Evolutionary conservation across 2,888 invertebrate genomes (phyloP).

Genomic region (Nephrotoma guestfalica): DNA sequence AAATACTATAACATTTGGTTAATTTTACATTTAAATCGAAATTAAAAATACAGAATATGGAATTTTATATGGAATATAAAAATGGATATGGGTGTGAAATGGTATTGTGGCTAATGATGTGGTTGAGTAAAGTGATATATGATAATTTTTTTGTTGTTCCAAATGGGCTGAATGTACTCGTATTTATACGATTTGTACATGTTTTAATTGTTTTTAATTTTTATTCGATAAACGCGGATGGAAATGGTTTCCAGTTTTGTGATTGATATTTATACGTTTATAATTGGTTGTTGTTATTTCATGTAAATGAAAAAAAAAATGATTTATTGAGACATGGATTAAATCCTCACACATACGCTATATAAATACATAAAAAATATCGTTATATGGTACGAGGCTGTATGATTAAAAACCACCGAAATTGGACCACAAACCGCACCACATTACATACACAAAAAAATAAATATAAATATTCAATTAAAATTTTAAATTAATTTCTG

Average conservation of each 20-base stretch:
- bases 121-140: background rate
- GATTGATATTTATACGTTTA: background rate
- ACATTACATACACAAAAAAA: background rate
- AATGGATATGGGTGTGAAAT: background rate
- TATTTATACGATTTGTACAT: background rate
- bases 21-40: background rate
- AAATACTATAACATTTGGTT: background rate
- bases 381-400: background rate
- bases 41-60: background rate
- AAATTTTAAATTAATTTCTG: background rate
- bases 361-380: background rate
- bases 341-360: background rate
- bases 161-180: background rate
- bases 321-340: background rate
- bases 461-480: background rate
- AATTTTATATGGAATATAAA: background rate
- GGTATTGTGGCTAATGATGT: slow-evolving; percentile 3
- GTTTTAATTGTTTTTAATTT: background rate
- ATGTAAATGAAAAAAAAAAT: background rate
- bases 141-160: background rate
- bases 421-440: background rate
- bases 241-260: background rate
- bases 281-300: background rate
- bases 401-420: background rate
- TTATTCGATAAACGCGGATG: background rate